Conservation (phyloP, 2,797 vertebrate genomes). For the Microctenopoma steveboyesi region DNA sequence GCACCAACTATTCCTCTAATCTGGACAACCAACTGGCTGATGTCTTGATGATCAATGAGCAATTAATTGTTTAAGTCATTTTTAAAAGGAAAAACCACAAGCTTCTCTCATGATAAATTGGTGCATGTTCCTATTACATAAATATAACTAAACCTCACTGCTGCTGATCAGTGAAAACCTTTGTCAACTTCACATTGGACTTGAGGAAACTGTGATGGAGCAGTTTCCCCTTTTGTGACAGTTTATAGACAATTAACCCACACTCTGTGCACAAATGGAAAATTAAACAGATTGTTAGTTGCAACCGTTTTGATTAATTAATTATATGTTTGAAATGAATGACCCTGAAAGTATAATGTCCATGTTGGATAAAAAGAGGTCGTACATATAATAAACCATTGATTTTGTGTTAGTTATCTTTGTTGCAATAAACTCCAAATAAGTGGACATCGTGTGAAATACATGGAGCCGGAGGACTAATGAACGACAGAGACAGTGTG, state of each 20-base stretch:
- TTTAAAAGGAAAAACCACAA: background rate
- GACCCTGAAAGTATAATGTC: slow-evolving; percentile 10
- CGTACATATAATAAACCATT: background rate
- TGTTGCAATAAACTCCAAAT: slow-evolving; percentile 22
- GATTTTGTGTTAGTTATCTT: slow-evolving; percentile 18
- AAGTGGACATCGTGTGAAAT: slow-evolving; percentile 13
- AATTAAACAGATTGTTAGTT: background rate
- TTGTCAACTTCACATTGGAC: background rate
- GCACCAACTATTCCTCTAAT: background rate
- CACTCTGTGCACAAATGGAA: too few species aligned
- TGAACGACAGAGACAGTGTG: slow-evolving; percentile 18
- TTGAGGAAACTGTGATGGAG: too few species aligned
- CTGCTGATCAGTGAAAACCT: background rate
- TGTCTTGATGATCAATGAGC: background rate
- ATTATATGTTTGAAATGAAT: slow-evolving; percentile 13
- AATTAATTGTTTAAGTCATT: background rate
- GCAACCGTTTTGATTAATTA: background rate
- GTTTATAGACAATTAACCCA: background rate
- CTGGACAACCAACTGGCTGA: background rate
- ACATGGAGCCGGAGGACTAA: slow-evolving; percentile 6
- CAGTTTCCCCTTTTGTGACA: background rate
- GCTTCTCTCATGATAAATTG: background rate
- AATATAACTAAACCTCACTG: too few species aligned
- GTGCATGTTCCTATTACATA: too few species aligned
- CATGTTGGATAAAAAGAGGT: background rate